Evolutionary conservation across 2,888 invertebrate genomes (phyloP), one percentile per base, ranked within the genome.

Genomic region (Lacanobia oleracea): DNA sequence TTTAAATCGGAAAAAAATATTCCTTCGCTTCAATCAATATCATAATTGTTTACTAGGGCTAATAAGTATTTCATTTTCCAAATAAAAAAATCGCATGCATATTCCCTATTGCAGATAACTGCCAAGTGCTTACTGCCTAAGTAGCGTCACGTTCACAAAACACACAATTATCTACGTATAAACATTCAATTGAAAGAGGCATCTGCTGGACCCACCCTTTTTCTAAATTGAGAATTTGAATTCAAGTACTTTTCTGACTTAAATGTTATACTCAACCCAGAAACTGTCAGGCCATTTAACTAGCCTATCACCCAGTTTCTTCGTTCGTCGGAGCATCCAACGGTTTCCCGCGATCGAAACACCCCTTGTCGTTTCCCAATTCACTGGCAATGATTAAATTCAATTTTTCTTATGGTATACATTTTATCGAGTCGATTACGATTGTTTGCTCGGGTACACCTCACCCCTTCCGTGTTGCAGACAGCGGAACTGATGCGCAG

Each of bases 401-500:
- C 40, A 64, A 40, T 71, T 61, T 53, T 43, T 62, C 43, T 43
- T 9, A 21, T 10, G 37, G 18, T 27, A 56, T 62, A 48, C 37
- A 75, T 72, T 71, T 62, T 33, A 66, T 64, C 45, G 56, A 56
- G 67, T 82, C 76, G 60, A 73, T 79, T 79, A 72, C 71, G 60
- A 80, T 83, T 82, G 62, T 72, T 74, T 84, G 77, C 83, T 79
- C 64, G 75, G 62, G 33, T 70, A 64, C 68, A 64, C 66, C 40
- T 74, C 82, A 85, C 83, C 86, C 87, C 81, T 83, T 82, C 72
- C 64, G 60, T 72, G 77, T 51, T 43, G 16, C 50, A 70, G 65
- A 79, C 69, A 77, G 77, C 70, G 74, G 70, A 82, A 84, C 21
- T 69, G 69, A 69, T 70, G 45, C 61, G 72, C 69, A 16, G 37